Percentiles rank a stretch among this genome's conserved stretches.
These are phyloP conservation scores for Dryobotodes eremita DNA, from an alignment of 2,888 invertebrate species.

Conservation along the genomic window DNA sequence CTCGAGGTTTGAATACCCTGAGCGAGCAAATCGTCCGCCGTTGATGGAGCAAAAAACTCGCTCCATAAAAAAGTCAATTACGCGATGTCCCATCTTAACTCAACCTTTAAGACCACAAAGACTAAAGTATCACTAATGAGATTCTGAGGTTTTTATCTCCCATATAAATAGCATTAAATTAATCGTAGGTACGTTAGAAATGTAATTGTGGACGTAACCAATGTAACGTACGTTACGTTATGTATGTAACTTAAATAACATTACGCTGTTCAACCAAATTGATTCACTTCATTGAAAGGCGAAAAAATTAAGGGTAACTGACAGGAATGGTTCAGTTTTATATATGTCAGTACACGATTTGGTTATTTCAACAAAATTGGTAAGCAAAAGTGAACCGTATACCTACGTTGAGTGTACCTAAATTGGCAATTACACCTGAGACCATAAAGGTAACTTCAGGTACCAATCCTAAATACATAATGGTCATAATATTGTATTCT, in stretches of 20 bases:
- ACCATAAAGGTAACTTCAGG: constrained; percentile 24
- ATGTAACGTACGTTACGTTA: too few relatives aligned
- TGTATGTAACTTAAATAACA: too few relatives aligned
- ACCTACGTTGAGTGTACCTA: not conserved
- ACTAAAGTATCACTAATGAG: constrained; percentile 43
- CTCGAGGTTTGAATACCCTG: constrained; percentile 25
- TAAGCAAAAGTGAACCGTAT: constrained; percentile 7
- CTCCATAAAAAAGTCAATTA: constrained; percentile 45
- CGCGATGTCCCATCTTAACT: constrained; percentile 28
- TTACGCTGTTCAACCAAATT: not conserved
- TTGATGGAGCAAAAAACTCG: constrained; percentile 33
- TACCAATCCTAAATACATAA: constrained; percentile 1
- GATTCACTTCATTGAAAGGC: not conserved
- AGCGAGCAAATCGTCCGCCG: constrained; percentile 28
- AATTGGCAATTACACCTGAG: constrained; percentile 37
- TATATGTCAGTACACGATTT: not conserved
- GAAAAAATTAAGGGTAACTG: not conserved
- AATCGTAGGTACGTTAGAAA: not conserved
- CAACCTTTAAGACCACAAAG: constrained; percentile 15
- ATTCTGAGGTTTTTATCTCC: constrained; percentile 32
- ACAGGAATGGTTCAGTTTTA: not conserved
- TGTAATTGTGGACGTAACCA: not conserved
- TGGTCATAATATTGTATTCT: constrained; percentile 29
- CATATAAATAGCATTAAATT: not conserved
- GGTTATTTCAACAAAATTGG: not conserved